phyloP scores from a whole-genome alignment of 2,113 vertebrate species.

The Chelonoidis abingdonii region DNA sequence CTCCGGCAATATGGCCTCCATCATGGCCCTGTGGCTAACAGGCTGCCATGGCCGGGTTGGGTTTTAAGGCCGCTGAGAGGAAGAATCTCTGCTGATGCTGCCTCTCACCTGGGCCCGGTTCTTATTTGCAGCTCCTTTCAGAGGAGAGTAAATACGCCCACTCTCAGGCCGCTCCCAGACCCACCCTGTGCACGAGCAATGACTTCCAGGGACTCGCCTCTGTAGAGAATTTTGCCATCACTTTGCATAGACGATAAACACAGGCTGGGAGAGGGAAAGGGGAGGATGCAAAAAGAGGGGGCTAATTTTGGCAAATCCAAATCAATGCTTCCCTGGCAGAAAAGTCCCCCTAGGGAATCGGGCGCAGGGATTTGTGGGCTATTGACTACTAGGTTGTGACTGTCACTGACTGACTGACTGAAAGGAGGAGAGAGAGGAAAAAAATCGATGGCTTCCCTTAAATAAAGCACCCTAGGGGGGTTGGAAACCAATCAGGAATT shows the following conservation, averaged over 20 bases:
- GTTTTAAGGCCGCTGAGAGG: background rate
- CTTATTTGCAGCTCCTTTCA: background rate
- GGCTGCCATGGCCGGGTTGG: background rate
- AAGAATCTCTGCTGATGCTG: background rate
- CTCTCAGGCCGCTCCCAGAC: background rate
- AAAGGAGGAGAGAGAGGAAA: background rate
- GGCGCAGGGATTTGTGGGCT: slow-evolving; percentile 31
- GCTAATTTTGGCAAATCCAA: slow-evolving; percentile 49
- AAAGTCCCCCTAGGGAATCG: slow-evolving; percentile 21
- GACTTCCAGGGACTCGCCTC: background rate
- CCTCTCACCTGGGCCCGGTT: background rate
- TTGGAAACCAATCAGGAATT: background rate
- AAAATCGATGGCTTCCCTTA: slow-evolving; percentile 51
- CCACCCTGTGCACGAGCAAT: background rate
- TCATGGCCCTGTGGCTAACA: background rate
- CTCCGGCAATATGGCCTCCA: background rate
- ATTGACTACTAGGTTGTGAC: slow-evolving; percentile 15
- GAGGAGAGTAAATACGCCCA: background rate
- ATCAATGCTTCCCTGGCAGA: slow-evolving; percentile 41
- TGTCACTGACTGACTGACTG: background rate
- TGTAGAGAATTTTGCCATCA: background rate
- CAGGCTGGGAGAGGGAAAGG: background rate
- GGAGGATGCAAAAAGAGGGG: background rate
- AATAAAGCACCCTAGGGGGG: background rate
- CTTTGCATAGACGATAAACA: background rate